These are phyloP conservation scores for Acropternis orthonyx DNA, from an alignment of 2,797 vertebrate genomes.

Conservation along the genomic window DNA sequence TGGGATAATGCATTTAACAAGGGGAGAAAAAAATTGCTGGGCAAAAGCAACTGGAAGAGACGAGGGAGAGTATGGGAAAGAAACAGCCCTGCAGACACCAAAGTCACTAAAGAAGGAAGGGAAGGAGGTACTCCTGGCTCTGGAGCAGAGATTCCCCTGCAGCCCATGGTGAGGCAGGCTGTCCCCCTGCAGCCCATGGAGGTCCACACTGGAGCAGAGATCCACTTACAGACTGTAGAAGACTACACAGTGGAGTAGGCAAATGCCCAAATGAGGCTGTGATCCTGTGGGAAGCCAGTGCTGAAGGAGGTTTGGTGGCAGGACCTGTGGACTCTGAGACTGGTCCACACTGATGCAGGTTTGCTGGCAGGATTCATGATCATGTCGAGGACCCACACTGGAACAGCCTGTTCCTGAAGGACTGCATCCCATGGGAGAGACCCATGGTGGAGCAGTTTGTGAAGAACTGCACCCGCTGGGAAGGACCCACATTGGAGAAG, in stretches of 20 bases:
- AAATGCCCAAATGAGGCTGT: not conserved
- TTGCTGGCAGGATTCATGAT: not conserved
- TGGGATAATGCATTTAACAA: not conserved
- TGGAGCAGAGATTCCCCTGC: not conserved
- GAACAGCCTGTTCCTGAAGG: not conserved
- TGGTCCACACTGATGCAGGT: not conserved
- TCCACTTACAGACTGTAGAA: not conserved
- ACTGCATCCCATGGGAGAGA: not conserved
- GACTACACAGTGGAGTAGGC: no score
- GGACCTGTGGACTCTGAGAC: not conserved
- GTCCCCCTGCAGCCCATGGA: not conserved
- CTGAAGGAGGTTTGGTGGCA: not conserved
- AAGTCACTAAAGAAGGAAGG: not conserved
- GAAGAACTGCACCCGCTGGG: not conserved
- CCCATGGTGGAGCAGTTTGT: not conserved
- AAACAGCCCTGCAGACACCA: not conserved
- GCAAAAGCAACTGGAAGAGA: not conserved
- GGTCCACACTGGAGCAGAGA: not conserved
- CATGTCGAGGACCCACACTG: not conserved
- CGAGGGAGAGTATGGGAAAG: not conserved
- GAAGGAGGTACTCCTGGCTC: no score
- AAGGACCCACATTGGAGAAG: not conserved
- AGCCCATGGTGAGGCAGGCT: not conserved
- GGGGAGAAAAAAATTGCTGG: not conserved
- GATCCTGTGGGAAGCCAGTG: not conserved